phyloP scores from a whole-genome alignment of 2,797 vertebrate species.

The Aldrovandia affinis region DNA sequence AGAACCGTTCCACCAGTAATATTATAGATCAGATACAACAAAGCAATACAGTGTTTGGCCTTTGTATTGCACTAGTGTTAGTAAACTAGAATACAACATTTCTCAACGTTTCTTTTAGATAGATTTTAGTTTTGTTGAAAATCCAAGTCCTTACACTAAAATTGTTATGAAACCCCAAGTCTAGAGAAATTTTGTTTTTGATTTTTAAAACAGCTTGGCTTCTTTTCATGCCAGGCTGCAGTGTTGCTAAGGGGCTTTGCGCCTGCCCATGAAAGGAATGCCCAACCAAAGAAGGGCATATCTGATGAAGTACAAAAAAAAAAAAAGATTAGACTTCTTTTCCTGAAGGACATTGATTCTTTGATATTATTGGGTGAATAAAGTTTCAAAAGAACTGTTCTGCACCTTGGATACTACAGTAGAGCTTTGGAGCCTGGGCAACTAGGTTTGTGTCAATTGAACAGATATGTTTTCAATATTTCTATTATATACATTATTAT shows the following conservation, averaged over 20 bases:
- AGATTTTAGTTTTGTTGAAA: not conserved
- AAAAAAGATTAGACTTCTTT: slow-evolving; percentile 13
- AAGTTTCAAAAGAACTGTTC: slow-evolving; percentile 16
- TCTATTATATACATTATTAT: not conserved
- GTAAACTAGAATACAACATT: not conserved
- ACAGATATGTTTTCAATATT: not conserved
- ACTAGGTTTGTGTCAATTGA: not conserved
- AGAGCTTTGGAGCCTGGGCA: slow-evolving; percentile 1
- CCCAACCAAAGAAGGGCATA: slow-evolving; percentile 18
- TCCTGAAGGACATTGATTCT: slow-evolving; percentile 15
- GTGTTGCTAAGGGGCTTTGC: slow-evolving; percentile 18
- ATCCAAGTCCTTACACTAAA: not conserved
- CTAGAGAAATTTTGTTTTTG: not conserved
- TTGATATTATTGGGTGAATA: slow-evolving; percentile 12
- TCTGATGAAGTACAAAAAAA: slow-evolving; percentile 13
- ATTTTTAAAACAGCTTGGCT: not conserved
- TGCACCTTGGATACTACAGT: not conserved
- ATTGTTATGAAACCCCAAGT: not conserved
- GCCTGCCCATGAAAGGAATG: not conserved
- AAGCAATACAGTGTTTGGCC: not conserved
- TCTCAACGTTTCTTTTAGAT: not conserved
- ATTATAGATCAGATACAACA: too few species aligned
- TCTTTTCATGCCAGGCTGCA: not conserved
- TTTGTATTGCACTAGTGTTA: not conserved
- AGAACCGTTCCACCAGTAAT: too few species aligned